Evolutionary conservation across 2,888 invertebrate species (phyloP), one percentile per base, ranked within the genome.

Genomic region (Xanthorhoe designata): DNA sequence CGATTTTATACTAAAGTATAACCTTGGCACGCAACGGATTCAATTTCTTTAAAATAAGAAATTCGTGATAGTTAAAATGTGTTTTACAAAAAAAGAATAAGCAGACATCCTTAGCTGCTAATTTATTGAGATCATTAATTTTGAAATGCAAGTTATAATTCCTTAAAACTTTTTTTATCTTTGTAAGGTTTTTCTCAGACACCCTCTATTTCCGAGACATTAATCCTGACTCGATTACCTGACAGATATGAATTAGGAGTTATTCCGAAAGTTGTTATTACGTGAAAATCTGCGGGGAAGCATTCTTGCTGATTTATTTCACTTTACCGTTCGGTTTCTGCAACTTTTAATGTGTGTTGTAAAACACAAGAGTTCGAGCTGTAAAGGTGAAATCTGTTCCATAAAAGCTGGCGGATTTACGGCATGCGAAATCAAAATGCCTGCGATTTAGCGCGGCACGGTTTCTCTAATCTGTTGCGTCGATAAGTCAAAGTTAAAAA

Each of bases 221-320:
- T 64, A 68, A 68, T 64, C 64, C 35, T 38, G 58, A 64, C 72
- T 61, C 66, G 60, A 69, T 67, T 64, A 35, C 66, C 53, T 54
- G 56, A 63, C 64, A 68, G 67, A 64, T 68, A 69, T 72, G 65
- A 67, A 67, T 69, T 70, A 69, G 57, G 60, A 67, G 63, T 65
- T 69, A 61, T 64, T 61, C 61, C 18, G 38, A 68, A 68, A 51
- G 57, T 78, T 82, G 83, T 85, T 86, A 88, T 84, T 84, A 83
- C 81, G 81, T 82, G 80, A 79, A 83, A 85, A 85, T 83, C 83
- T 83, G 80, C 76, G 77, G 74, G 73, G 76, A 79, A 83, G 79
- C 76, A 73, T 77, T 75, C 78, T 75, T 66, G 59, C 59, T 84
- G 86, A 88, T 86, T 88, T 86, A 87, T 86, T 75, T 60, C 76